These are phyloP conservation scores for Centrocercus urophasianus DNA, from an alignment of 2,113 vertebrate species.

Conservation along the genomic window DNA sequence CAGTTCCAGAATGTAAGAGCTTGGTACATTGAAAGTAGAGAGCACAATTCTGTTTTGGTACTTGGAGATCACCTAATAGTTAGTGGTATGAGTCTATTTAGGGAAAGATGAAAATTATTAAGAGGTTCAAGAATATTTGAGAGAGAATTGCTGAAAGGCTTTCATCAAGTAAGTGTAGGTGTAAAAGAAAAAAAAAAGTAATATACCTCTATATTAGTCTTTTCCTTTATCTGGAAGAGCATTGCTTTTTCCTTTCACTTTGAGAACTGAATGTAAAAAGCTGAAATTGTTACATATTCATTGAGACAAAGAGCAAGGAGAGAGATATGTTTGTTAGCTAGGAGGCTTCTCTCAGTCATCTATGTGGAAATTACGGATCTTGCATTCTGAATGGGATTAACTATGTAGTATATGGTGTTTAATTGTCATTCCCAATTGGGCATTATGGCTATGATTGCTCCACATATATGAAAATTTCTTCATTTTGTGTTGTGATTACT, in stretches of 20 bases:
- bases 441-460: neutral
- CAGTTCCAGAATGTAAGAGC: neutral
- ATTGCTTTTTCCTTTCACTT: neutral
- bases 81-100: neutral
- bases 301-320: neutral
- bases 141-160: neutral
- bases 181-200: neutral
- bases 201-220: neutral
- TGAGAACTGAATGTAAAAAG: neutral
- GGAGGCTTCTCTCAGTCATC: neutral
- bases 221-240: neutral
- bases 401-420: neutral
- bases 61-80: neutral
- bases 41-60: neutral
- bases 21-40: neutral
- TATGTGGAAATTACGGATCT: neutral
- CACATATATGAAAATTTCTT: neutral
- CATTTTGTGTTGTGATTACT: neutral
- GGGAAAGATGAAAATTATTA: neutral
- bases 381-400: neutral
- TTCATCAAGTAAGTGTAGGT: neutral
- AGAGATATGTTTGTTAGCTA: neutral
- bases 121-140: neutral
- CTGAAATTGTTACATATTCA: no score
- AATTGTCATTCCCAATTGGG: neutral